phyloP scores from a whole-genome alignment of 2,797 vertebrate genomes.

The Enteromius viviparus region DNA sequence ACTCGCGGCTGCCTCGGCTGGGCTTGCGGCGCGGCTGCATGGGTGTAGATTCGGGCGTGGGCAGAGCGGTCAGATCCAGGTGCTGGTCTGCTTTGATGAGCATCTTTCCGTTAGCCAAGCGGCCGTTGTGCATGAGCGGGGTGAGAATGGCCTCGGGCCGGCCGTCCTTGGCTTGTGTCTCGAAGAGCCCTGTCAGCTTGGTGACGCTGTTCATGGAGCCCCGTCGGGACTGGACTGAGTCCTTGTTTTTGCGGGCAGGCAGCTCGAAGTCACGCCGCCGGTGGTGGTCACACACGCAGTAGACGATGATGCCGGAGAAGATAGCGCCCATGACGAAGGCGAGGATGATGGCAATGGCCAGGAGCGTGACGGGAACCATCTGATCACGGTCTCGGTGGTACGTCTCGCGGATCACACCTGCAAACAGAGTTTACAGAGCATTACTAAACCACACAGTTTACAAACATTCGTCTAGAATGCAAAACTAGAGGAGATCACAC shows the following conservation, averaged over 20 bases:
- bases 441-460: not conserved
- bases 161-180: conserved; percentile 92
- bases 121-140: conserved; percentile 95
- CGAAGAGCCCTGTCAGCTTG: conserved; percentile 95
- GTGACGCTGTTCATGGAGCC: conserved; percentile 98
- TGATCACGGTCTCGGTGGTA: conserved; percentile 96
- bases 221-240: conserved; percentile 84
- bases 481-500: not conserved
- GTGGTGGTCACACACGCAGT: conserved; percentile 96
- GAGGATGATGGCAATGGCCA: conserved; percentile 96
- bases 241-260: conserved; percentile 89
- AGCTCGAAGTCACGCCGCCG: conserved; percentile 86
- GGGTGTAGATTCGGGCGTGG: conserved; percentile 96
- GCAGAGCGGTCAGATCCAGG: conserved; percentile 90
- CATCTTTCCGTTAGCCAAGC: conserved; percentile 88
- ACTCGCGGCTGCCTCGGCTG: conserved; percentile 91
- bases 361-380: conserved; percentile 93
- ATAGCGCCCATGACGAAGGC: conserved; percentile 97
- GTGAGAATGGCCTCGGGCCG: conserved; percentile 94
- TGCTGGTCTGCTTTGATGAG: conserved; percentile 97
- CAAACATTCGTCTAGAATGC: not conserved
- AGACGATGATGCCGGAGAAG: conserved; percentile 96
- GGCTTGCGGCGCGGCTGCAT: conserved; percentile 95
- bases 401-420: conserved; percentile 98
- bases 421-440: conserved; percentile 69